These are phyloP conservation scores for Stenchaetothrips biformis DNA, from an alignment of 2,888 invertebrate species.

Conservation along the genomic window DNA sequence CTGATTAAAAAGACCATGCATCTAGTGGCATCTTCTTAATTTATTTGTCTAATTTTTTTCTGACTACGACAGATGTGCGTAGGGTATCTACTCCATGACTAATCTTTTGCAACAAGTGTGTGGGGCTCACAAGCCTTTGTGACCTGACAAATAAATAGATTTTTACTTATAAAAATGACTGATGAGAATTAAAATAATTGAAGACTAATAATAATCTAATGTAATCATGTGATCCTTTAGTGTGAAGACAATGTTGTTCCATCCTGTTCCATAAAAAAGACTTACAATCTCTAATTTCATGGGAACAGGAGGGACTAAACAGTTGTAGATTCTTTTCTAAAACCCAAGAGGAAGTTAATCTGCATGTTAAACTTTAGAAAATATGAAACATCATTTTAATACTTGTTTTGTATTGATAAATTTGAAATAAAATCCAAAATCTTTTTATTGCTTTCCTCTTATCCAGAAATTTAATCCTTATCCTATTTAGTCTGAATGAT, in stretches of 20 bases:
- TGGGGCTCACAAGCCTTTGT: neutral
- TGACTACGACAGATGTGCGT: too few relatives aligned
- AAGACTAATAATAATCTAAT: neutral
- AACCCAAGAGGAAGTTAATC: neutral
- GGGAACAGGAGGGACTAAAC: neutral
- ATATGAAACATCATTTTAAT: neutral
- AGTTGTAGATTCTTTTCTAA: neutral
- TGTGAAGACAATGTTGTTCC: neutral
- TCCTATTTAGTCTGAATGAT: neutral
- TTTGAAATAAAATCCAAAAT: neutral
- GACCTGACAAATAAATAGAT: neutral
- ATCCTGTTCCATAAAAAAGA: neutral
- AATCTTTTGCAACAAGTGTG: too few relatives aligned
- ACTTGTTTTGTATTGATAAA: neutral
- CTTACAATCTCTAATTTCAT: neutral
- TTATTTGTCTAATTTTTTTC: too few relatives aligned
- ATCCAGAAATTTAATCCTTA: neutral
- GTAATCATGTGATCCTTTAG: neutral
- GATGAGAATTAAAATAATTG: neutral
- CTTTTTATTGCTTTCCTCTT: neutral
- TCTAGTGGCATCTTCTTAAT: too few relatives aligned
- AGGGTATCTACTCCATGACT: too few relatives aligned
- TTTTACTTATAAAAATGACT: neutral
- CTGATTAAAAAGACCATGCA: too few relatives aligned
- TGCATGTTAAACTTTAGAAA: neutral